phyloP scores from a whole-genome alignment of 1,140 invertebrate species.

The Lerema accius region DNA sequence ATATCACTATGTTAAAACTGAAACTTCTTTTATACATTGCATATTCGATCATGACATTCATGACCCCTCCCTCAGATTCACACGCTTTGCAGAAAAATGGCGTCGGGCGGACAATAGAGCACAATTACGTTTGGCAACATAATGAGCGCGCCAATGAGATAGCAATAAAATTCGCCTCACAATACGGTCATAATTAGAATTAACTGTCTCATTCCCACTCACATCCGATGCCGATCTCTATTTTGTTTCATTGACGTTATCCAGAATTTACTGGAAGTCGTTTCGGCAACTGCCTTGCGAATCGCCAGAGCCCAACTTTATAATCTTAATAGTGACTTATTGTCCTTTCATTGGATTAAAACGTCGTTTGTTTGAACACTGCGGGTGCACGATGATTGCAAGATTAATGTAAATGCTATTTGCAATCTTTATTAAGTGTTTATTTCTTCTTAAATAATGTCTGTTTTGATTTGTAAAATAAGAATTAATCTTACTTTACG shows the following conservation, averaged over 20 bases:
- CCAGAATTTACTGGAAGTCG: constrained; percentile 49
- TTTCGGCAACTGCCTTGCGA: constrained; percentile 28
- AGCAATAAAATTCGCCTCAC: constrained; percentile 78
- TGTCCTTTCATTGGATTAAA: constrained; percentile 36
- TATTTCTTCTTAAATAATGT: not conserved
- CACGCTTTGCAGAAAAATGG: constrained; percentile 73
- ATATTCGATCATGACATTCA: constrained; percentile 37
- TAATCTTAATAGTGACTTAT: constrained; percentile 38
- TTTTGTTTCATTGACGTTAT: constrained; percentile 62
- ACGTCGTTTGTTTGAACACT: constrained; percentile 25
- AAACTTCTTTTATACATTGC: not conserved
- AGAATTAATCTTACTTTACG: not conserved
- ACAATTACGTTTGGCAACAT: constrained; percentile 67
- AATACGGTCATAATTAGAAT: constrained; percentile 80
- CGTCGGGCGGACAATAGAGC: constrained; percentile 63
- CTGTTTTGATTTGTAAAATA: not conserved
- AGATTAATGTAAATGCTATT: constrained; percentile 17
- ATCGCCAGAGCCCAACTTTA: constrained; percentile 20
- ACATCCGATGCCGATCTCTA: constrained; percentile 70
- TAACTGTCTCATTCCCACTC: constrained; percentile 78
- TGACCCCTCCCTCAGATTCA: constrained; percentile 63
- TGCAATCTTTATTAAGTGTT: not conserved
- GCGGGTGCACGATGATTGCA: constrained; percentile 11
- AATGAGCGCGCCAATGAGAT: constrained; percentile 79
- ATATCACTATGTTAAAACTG: no score